phyloP scores from a whole-genome alignment of 2,113 vertebrate species.

The Corythaixoides concolor region DNA sequence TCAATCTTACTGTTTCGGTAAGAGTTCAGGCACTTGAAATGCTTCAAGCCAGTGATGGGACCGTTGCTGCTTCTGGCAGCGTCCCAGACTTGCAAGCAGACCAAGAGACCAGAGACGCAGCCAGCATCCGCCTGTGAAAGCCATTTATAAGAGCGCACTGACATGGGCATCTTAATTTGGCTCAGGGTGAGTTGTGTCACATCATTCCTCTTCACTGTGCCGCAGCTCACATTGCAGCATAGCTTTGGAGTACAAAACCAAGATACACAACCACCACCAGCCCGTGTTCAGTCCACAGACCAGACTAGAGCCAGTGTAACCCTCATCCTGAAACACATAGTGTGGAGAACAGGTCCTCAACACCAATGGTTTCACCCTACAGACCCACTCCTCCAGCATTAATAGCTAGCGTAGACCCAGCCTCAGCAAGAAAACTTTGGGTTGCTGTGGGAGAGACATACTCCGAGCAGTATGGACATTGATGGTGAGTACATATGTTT shows the following conservation, averaged over 20 bases:
- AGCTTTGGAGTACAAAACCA: not conserved
- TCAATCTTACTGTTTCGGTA: not conserved
- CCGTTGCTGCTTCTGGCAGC: not conserved
- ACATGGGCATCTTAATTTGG: not conserved
- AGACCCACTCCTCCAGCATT: not conserved
- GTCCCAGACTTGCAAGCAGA: not conserved
- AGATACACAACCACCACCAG: not conserved
- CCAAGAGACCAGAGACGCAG: not conserved
- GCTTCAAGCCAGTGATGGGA: not conserved
- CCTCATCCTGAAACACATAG: not conserved
- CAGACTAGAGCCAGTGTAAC: not conserved
- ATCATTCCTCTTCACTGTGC: not conserved
- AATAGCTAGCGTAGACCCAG: not conserved
- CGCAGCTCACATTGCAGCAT: not conserved
- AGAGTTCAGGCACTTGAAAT: not conserved
- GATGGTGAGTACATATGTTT: accelerated
- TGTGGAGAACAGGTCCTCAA: not conserved
- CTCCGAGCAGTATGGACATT: not conserved
- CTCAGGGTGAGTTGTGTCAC: accelerated
- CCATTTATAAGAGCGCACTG: too few relatives aligned
- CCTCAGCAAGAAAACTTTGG: not conserved
- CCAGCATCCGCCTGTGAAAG: not conserved
- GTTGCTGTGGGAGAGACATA: not conserved
- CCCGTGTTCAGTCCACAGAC: not conserved
- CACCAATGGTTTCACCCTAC: not conserved